A percentile compares a stretch with the other conserved stretches of the same genome.
These are phyloP conservation scores for Caenorhabditis becei DNA, from an alignment of 2,888 invertebrate species.

Conservation along the genomic window DNA sequence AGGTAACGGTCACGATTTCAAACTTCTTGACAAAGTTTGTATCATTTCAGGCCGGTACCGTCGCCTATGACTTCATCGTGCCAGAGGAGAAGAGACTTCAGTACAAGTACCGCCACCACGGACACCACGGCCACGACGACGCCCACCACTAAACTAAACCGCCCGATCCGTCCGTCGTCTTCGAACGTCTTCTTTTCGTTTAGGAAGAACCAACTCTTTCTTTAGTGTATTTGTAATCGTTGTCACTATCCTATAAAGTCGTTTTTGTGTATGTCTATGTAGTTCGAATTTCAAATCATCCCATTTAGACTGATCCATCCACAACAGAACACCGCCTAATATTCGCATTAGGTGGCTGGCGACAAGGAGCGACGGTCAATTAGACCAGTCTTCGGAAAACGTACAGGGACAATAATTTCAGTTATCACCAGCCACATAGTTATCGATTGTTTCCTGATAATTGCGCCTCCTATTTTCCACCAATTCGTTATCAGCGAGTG, in stretches of 20 bases:
- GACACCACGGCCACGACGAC: constrained; percentile 65
- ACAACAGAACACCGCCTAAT: constrained; percentile 18
- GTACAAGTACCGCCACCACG: constrained; percentile 74
- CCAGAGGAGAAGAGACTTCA: constrained; percentile 76
- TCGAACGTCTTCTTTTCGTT: constrained; percentile 41
- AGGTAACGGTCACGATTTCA: constrained; percentile 28
- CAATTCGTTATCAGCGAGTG: constrained; percentile 21
- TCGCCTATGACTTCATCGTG: constrained; percentile 72
- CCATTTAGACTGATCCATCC: neutral
- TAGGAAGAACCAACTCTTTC: constrained; percentile 24
- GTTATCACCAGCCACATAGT: constrained; percentile 8
- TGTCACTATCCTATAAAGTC: constrained; percentile 18
- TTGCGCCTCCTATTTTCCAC: constrained; percentile 5
- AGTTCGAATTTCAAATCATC: neutral
- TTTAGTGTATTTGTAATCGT: constrained; percentile 45
- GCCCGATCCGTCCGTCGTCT: too few species aligned
- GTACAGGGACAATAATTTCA: neutral
- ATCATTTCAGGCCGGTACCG: constrained; percentile 59
- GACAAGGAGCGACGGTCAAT: constrained; percentile 19
- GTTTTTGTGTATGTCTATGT: constrained; percentile 15
- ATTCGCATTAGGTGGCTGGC: constrained; percentile 32
- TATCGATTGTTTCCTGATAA: constrained; percentile 46
- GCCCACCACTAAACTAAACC: constrained; percentile 49
- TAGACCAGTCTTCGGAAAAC: constrained; percentile 14
- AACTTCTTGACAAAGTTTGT: neutral